These are phyloP conservation scores for Pararge aegeria DNA, from an alignment of 1,140 invertebrate species.

Conservation along the genomic window DNA sequence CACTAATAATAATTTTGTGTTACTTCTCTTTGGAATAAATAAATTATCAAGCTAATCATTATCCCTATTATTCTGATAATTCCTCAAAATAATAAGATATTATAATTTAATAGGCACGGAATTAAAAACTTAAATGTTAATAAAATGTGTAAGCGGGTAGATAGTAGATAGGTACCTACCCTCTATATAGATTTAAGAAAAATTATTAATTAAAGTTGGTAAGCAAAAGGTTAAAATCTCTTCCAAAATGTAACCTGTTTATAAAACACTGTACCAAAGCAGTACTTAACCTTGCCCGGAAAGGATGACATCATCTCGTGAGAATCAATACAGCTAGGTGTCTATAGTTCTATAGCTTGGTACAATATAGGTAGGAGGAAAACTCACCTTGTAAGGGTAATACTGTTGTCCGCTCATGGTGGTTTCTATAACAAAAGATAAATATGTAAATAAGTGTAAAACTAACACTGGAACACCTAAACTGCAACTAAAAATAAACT, in stretches of 20 bases:
- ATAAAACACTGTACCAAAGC: conserved; percentile 31
- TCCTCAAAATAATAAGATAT: too few species aligned
- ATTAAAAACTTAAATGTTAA: too few species aligned
- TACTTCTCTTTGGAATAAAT: too few species aligned
- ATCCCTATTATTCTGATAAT: too few species aligned
- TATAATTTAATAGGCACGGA: too few species aligned
- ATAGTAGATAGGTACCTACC: too few species aligned
- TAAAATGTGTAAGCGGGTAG: too few species aligned
- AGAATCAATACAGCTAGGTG: conserved; percentile 59
- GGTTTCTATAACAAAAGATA: conserved; percentile 57
- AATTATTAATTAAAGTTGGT: too few species aligned
- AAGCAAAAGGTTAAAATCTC: not conserved
- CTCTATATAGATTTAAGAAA: too few species aligned
- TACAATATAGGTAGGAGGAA: conserved; percentile 52
- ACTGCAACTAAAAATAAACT: conserved; percentile 57
- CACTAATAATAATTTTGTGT: too few species aligned
- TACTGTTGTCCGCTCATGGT: conserved; percentile 78
- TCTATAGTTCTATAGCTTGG: not conserved
- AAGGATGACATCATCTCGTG: conserved; percentile 74
- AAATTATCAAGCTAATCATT: too few species aligned
- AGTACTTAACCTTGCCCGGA: conserved; percentile 50
- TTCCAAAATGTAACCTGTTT: conserved; percentile 3
- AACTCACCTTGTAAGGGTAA: conserved; percentile 79
- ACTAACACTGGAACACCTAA: conserved; percentile 42
- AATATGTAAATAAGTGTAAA: conserved; percentile 32